Conservation (phyloP, 2,113 vertebrate genomes). For the Hypomesus transpacificus region DNA sequence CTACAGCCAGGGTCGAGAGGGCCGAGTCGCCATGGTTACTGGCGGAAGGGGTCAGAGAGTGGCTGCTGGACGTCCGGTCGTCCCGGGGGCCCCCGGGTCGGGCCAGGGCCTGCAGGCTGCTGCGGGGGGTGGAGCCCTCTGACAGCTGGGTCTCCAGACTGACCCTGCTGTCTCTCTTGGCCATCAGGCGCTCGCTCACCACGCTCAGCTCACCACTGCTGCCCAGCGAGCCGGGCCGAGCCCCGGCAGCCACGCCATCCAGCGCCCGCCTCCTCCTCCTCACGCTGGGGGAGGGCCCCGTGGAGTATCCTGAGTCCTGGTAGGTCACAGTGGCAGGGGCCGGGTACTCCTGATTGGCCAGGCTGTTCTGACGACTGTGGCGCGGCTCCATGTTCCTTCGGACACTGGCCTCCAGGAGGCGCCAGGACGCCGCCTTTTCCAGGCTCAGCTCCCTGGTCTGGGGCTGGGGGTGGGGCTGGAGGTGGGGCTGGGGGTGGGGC, state of each 20-base stretch:
- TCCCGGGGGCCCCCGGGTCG: slow-evolving; percentile 60
- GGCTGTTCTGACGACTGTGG: slow-evolving; percentile 72
- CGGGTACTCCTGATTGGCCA: slow-evolving; percentile 73
- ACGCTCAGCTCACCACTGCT: slow-evolving; percentile 73
- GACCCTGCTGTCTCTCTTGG: slow-evolving; percentile 74
- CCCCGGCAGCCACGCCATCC: slow-evolving; percentile 23
- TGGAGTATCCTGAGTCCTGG: slow-evolving; percentile 80
- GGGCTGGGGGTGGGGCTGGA: slow-evolving; percentile 18
- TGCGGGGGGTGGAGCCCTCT: slow-evolving; percentile 49
- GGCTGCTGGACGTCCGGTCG: slow-evolving; percentile 61
- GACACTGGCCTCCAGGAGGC: slow-evolving; percentile 68
- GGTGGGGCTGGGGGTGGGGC: slow-evolving; percentile 42
- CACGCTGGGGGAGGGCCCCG: slow-evolving; percentile 78
- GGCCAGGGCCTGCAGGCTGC: slow-evolving; percentile 65
- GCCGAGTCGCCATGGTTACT: slow-evolving; percentile 34
- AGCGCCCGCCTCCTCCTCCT: slow-evolving; percentile 69
- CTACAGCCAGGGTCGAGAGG: slow-evolving; percentile 45
- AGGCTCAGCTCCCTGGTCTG: slow-evolving; percentile 53
- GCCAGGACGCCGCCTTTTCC: slow-evolving; percentile 76
- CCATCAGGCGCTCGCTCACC: slow-evolving; percentile 75
- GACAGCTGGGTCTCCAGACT: slow-evolving; percentile 69
- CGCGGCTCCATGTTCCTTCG: slow-evolving; percentile 70
- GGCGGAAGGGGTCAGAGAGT: slow-evolving; percentile 63
- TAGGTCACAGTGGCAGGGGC: slow-evolving; percentile 61
- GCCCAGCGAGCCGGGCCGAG: slow-evolving; percentile 71